These are phyloP conservation scores for Chauna torquata DNA, from an alignment of 2,113 vertebrate species.

Conservation along the genomic window DNA sequence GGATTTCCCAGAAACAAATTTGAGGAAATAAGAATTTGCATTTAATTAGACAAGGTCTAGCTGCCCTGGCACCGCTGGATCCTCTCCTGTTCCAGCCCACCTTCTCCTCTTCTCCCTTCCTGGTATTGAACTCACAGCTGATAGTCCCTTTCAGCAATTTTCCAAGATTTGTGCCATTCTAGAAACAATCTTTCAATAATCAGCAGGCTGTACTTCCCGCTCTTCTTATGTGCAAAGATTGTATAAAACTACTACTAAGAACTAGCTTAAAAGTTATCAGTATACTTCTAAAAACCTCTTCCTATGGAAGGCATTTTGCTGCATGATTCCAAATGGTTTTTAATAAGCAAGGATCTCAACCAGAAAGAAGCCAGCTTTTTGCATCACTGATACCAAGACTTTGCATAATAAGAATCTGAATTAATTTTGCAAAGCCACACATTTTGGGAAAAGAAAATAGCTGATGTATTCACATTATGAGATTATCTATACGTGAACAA, in stretches of 20 bases:
- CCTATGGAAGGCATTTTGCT: background rate
- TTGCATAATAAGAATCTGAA: background rate
- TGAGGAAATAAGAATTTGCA: background rate
- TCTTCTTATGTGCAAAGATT: background rate
- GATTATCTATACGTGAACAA: background rate
- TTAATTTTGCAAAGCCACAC: background rate
- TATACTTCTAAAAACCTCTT: background rate
- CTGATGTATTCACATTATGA: fast-evolving
- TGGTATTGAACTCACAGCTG: fast-evolving
- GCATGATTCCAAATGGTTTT: background rate
- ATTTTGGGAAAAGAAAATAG: background rate
- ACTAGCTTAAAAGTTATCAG: background rate
- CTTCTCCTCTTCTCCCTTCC: background rate
- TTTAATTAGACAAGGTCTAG: background rate
- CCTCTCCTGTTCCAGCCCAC: background rate
- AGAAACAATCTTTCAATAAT: background rate
- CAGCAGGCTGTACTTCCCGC: background rate
- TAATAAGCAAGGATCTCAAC: constrained; percentile 15
- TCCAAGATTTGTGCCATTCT: fast-evolving
- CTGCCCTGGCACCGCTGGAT: background rate
- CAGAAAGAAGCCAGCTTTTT: constrained; percentile 4
- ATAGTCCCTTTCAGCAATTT: background rate
- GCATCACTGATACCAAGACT: background rate
- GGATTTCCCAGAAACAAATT: background rate
- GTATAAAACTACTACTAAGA: background rate